A percentile compares a stretch with the other conserved stretches of the same genome.
These are phyloP conservation scores for Dendronephthya gigantea DNA, from an alignment of 64 coral and sea anemone species.

Conservation along the genomic window DNA sequence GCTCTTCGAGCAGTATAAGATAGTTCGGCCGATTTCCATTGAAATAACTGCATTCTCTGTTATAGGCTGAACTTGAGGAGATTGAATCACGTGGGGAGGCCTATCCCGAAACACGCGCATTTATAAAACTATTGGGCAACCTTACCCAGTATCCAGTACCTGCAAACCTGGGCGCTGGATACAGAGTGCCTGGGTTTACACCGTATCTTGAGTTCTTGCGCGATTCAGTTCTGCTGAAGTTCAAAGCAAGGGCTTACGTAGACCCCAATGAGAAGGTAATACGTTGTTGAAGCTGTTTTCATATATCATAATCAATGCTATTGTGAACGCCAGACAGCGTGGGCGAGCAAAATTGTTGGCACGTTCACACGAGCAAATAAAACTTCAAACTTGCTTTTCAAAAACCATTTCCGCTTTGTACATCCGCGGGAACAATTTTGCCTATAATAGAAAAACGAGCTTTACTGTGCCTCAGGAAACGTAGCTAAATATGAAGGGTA, in stretches of 20 bases:
- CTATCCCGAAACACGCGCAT: slow-evolving; percentile 90
- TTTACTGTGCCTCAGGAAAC: too few species aligned
- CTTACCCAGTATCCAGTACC: slow-evolving; percentile 86
- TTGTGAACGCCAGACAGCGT: too few species aligned
- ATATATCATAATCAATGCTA: too few species aligned
- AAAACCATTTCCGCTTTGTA: too few species aligned
- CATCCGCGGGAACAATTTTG: too few species aligned
- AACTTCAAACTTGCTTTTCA: too few species aligned
- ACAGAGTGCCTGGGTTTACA: slow-evolving; percentile 79
- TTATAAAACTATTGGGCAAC: slow-evolving; percentile 54
- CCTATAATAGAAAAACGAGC: too few species aligned
- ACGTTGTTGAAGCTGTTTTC: neutral
- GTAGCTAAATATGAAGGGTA: too few species aligned
- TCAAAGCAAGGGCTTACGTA: slow-evolving; percentile 79
- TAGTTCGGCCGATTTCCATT: too few species aligned
- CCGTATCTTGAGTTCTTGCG: slow-evolving; percentile 70
- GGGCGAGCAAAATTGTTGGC: too few species aligned
- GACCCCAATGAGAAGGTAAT: slow-evolving; percentile 75
- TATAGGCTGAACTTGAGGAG: slow-evolving; percentile 89
- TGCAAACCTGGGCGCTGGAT: slow-evolving; percentile 63
- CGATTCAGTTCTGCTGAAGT: slow-evolving; percentile 82
- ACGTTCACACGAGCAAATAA: too few species aligned
- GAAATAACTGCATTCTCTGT: neutral
- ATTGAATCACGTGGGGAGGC: slow-evolving; percentile 72
- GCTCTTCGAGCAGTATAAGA: too few species aligned